These are phyloP conservation scores for Hucho hucho DNA, from an alignment of 2,113 vertebrate genomes.

Conservation along the genomic window DNA sequence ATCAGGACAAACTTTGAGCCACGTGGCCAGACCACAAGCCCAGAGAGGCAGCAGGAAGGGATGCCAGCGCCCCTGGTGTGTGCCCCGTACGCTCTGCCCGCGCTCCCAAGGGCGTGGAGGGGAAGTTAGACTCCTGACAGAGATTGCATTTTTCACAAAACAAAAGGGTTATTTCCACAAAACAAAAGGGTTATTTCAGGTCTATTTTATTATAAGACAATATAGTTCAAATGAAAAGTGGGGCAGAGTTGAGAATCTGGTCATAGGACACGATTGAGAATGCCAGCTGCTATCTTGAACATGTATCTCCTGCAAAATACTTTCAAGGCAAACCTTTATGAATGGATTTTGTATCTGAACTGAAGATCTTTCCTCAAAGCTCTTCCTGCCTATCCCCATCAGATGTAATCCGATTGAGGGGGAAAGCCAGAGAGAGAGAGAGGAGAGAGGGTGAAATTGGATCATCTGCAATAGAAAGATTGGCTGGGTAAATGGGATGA, in stretches of 20 bases:
- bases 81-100: background rate
- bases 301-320: too few relatives aligned
- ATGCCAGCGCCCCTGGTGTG: background rate
- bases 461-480: constrained; percentile 34
- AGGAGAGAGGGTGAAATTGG: constrained; percentile 9
- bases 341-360: constrained; percentile 24
- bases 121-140: constrained; percentile 17
- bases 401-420: constrained; percentile 28
- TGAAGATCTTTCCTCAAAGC: constrained; percentile 21
- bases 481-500: constrained; percentile 25
- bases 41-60: constrained; percentile 12
- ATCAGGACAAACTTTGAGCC: constrained; percentile 63
- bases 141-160: background rate
- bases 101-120: constrained; percentile 31
- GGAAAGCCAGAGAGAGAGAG: constrained; percentile 7
- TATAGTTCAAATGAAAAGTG: background rate
- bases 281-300: too few relatives aligned
- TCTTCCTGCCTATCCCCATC: constrained; percentile 1
- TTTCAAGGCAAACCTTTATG: background rate
- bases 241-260: background rate
- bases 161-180: background rate
- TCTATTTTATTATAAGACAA: background rate
- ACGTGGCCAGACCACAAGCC: constrained; percentile 61
- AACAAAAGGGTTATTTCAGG: background rate
- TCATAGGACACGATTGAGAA: background rate